Evolutionary conservation across 2,113 vertebrate genomes (phyloP), one percentile per base, ranked within the genome.

Genomic region (Acinonyx jubatus): DNA sequence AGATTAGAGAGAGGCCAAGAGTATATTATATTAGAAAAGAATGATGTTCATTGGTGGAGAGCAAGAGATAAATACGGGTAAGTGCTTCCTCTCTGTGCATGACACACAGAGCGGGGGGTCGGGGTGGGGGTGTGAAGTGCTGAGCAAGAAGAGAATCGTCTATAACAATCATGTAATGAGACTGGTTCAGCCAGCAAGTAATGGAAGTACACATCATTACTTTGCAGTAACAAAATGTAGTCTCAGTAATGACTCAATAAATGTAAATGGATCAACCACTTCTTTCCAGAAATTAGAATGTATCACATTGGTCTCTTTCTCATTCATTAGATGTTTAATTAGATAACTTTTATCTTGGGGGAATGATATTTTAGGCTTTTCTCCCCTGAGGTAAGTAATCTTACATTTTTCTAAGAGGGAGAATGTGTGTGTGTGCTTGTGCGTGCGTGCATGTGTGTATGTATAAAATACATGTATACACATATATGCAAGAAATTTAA

Each of bases 41-140:
- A 99, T 0, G 99, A 99, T 45, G 73, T 99, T 93, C 99, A 99
- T 96, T 99, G 99, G 99, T 99, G 99, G 99, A 99, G 98, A 97
- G 99, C 99, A 0, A 99, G 99, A 97, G 99, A 99, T 98, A 99
- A 99, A 98, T 98, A 99, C 0, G 99, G 99, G 99, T 99, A 97
- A 98, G 99, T 86, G 80, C 0, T 29, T 65, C 36, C 74, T 86
- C 14, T 15, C 25, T 25, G 9, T n/a, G 86, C 7, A 8, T 18
- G 73, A 2, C 38, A 36, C 3, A 0, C 4, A 1, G 11, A 21
- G 45, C 8, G 52, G 33, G 69, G 9, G 27, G 41, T 11, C 27
- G 52, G 9, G 29, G 7, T 38, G 50, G 31, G 38, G 73, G 65
- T 25, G 45, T 25, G 45, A 9, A 29, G n/a, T 68, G 48, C 7